A percentile compares a stretch with the other conserved stretches of the same genome.
Evolutionary conservation across 2,113 vertebrate species (phyloP).

Genomic region (Hypanus sabinus): DNA sequence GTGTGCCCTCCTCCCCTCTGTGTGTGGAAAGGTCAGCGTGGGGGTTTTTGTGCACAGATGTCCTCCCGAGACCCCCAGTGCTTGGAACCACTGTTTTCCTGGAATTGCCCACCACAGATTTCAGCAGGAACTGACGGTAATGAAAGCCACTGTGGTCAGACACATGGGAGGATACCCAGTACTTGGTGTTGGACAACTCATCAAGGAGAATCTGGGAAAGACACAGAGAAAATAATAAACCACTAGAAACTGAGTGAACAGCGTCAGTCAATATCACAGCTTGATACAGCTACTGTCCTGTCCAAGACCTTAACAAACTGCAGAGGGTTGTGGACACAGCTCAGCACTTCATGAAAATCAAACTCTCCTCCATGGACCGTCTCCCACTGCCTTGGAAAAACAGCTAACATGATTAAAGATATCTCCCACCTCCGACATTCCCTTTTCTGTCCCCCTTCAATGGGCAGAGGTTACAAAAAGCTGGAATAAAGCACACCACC

Average conservation of each 20-base stretch:
- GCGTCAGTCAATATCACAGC: no score
- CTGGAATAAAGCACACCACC: no score
- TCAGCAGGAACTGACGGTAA: conserved; percentile 91
- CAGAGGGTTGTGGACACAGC: no score
- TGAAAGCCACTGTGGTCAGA: conserved; percentile 98
- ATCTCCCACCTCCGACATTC: no score
- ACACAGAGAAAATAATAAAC: conserved; percentile 39
- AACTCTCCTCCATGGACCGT: no score
- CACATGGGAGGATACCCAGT: conserved; percentile 88
- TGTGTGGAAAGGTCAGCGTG: conserved; percentile 45
- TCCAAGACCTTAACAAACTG: no score
- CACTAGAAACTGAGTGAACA: background rate
- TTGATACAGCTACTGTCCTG: no score
- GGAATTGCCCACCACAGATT: conserved; percentile 62
- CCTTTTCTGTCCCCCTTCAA: no score
- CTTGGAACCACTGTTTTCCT: conserved; percentile 50
- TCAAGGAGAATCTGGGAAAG: conserved; percentile 73
- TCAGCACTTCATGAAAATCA: no score
- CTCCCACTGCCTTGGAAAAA: no score
- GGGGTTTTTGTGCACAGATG: conserved; percentile 46
- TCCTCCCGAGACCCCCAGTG: conserved; percentile 43
- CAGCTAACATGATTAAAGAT: no score
- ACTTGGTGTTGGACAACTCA: conserved; percentile 80
- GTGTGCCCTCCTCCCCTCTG: conserved; percentile 52
- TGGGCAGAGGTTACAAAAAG: no score